These are phyloP conservation scores for Alces alces DNA, from an alignment of 2,113 vertebrate species.

Conservation along the genomic window DNA sequence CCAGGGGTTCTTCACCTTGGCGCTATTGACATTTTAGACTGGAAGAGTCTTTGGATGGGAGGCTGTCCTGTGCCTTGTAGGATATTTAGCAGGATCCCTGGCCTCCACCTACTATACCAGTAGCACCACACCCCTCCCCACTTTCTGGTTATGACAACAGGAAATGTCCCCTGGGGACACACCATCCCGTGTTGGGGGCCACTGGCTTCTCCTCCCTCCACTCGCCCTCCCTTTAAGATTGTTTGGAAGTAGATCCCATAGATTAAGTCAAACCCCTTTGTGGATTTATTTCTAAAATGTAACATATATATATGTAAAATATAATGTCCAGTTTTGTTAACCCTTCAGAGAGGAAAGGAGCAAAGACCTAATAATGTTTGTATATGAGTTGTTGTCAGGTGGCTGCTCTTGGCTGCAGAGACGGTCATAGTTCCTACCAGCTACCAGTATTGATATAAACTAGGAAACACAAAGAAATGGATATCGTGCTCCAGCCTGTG, in stretches of 20 bases:
- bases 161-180: not conserved
- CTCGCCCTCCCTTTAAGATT: not conserved
- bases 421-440: not conserved
- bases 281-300: not conserved
- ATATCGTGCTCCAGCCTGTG: not conserved
- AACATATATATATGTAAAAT: not conserved
- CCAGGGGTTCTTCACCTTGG: not conserved
- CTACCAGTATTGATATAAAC: not conserved
- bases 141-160: not conserved
- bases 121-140: rapidly evolving
- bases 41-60: not conserved
- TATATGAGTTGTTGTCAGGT: not conserved
- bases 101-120: not conserved
- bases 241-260: not conserved
- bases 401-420: not conserved
- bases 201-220: not conserved
- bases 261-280: not conserved
- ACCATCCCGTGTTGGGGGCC: not conserved
- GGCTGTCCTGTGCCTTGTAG: not conserved
- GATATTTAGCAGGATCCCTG: not conserved
- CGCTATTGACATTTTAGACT: not conserved
- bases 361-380: not conserved
- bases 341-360: not conserved
- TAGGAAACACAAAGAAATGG: not conserved
- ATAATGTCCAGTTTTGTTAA: not conserved